Conservation (phyloP, 2,797 vertebrate genomes). For the Rhadinocentrus ornatus region DNA sequence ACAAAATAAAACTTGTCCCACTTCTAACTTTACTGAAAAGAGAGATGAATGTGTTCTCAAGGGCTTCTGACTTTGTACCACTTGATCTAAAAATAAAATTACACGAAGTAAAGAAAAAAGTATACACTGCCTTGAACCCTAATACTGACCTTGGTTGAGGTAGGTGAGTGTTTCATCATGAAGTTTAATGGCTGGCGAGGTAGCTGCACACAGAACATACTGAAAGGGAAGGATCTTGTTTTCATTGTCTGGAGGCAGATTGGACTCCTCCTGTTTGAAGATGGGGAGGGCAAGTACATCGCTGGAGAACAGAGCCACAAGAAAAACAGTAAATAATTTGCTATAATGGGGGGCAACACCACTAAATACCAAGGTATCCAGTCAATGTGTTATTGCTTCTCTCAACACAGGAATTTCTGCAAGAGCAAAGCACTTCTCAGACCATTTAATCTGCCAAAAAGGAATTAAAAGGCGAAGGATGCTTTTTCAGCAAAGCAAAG, state of each 20-base stretch:
- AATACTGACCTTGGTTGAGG: slow-evolving; percentile 95
- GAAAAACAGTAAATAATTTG: slow-evolving; percentile 11
- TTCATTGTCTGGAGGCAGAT: slow-evolving; percentile 89
- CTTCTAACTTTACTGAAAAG: neutral
- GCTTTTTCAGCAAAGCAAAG: slow-evolving; percentile 18
- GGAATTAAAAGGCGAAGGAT: slow-evolving; percentile 11
- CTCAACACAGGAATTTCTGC: slow-evolving; percentile 68
- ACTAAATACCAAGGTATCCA: slow-evolving; percentile 69
- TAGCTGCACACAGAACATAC: slow-evolving; percentile 96
- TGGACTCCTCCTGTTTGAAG: slow-evolving; percentile 99
- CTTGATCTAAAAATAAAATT: neutral
- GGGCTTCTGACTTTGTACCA: slow-evolving; percentile 1
- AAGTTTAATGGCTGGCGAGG: slow-evolving; percentile 96
- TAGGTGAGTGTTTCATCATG: slow-evolving; percentile 98
- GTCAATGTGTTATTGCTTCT: slow-evolving; percentile 30
- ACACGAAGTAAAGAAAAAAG: slow-evolving; percentile 4
- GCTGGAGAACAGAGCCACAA: slow-evolving; percentile 73
- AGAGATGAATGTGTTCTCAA: neutral
- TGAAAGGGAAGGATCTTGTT: slow-evolving; percentile 97
- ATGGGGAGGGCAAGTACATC: slow-evolving; percentile 97
- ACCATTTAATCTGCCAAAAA: slow-evolving; percentile 39
- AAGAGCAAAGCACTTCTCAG: slow-evolving; percentile 36
- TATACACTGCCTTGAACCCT: neutral
- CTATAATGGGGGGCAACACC: slow-evolving; percentile 37
- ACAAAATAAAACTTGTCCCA: too few species aligned